Percentiles rank a stretch among this genome's conserved stretches.
Conservation (phyloP, 2,888 invertebrate genomes). For the Acanthococcus lagerstroemiae region DNA sequence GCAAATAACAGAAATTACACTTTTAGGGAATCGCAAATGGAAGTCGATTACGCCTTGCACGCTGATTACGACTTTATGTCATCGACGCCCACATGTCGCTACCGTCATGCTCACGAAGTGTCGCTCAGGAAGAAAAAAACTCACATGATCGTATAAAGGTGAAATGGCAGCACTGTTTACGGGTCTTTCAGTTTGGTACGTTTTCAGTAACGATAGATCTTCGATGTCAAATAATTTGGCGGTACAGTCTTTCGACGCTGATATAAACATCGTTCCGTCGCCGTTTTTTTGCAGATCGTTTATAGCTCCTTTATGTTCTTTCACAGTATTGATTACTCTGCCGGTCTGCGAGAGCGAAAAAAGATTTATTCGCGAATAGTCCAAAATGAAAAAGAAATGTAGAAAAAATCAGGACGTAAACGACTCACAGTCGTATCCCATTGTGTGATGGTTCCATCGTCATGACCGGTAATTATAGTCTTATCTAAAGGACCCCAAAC, state of each 20-base stretch:
- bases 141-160: constrained; percentile 85
- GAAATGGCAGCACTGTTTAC: constrained; percentile 97
- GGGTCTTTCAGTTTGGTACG: constrained; percentile 94
- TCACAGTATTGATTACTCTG: constrained; percentile 64
- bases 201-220: constrained; percentile 76
- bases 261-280: constrained; percentile 90
- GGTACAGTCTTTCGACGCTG: constrained; percentile 92
- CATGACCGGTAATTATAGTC: constrained; percentile 83
- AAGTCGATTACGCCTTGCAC: too few species aligned
- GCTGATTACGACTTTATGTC: not conserved
- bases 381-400: not conserved
- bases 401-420: not conserved
- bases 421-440: constrained; percentile 81
- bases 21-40: not conserved
- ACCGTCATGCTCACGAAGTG: too few species aligned
- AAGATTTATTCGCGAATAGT: too few species aligned
- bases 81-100: too few species aligned
- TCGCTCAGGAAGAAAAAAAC: constrained; percentile 37
- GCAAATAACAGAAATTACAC: too few species aligned
- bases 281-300: constrained; percentile 94
- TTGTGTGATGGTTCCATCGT: constrained; percentile 81
- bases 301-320: constrained; percentile 76
- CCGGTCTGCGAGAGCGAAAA: too few species aligned
- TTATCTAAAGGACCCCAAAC: constrained; percentile 92
- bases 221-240: constrained; percentile 89